A percentile compares a stretch with the other conserved stretches of the same genome.
phyloP scores from a whole-genome alignment of 2,888 invertebrate genomes.

The Ypsolopha scabrella region DNA sequence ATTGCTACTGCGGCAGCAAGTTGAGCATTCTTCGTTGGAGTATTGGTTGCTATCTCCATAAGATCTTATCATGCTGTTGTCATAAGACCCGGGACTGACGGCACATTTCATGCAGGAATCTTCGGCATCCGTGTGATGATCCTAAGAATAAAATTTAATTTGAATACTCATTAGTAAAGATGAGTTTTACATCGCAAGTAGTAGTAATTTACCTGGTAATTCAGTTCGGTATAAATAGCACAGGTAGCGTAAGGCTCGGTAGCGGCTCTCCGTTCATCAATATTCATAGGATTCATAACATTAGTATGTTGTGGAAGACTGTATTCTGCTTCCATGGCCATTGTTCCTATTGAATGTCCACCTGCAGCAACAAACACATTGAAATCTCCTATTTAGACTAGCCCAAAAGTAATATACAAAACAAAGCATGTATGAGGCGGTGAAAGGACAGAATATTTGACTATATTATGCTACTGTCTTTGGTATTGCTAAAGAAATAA shows the following conservation, averaged over 20 bases:
- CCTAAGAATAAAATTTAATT: slow-evolving; percentile 28
- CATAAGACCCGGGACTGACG: slow-evolving; percentile 66
- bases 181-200: neutral
- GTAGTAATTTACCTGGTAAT: slow-evolving; percentile 39
- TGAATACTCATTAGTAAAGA: neutral
- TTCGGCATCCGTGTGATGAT: slow-evolving; percentile 55
- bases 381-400: neutral
- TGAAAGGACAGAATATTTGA: too few species aligned
- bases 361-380: slow-evolving; percentile 19
- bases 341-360: slow-evolving; percentile 48
- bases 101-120: slow-evolving; percentile 68
- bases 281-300: slow-evolving; percentile 40
- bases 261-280: slow-evolving; percentile 48
- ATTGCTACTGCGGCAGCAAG: slow-evolving; percentile 57
- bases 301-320: slow-evolving; percentile 56
- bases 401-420: too few species aligned
- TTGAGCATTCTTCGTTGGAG: slow-evolving; percentile 62
- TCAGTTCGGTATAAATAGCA: slow-evolving; percentile 68
- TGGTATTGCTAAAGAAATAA: too few species aligned
- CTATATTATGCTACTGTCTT: too few species aligned
- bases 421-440: too few species aligned
- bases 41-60: slow-evolving; percentile 58
- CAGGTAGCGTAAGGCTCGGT: slow-evolving; percentile 84
- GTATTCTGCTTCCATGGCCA: slow-evolving; percentile 62
- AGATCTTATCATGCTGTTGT: slow-evolving; percentile 62